A percentile compares a stretch with the other conserved stretches of the same genome.
Conservation (phyloP, 2,888 invertebrate genomes). For the Siphlonurus alternatus region DNA sequence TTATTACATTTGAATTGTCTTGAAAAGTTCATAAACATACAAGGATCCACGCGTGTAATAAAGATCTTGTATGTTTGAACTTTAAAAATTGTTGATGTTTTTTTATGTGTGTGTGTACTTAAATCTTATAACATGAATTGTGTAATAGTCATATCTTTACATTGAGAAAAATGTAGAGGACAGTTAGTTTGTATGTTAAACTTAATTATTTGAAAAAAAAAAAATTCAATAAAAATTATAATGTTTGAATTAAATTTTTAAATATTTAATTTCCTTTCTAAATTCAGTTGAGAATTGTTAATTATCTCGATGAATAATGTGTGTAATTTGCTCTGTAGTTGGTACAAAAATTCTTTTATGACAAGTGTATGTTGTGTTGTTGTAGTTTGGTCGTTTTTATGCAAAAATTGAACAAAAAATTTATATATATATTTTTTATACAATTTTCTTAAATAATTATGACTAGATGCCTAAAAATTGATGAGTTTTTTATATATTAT, state of each 20-base stretch:
- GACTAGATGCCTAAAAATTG: background rate
- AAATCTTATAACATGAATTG: background rate
- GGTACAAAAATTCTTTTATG: background rate
- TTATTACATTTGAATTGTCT: background rate
- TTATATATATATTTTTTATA: background rate
- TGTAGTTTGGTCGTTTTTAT: background rate
- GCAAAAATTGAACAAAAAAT: background rate
- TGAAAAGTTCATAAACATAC: background rate
- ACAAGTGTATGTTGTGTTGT: background rate
- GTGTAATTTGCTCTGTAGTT: background rate
- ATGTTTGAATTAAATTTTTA: too few species aligned
- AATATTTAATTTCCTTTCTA: too few species aligned
- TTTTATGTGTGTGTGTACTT: background rate
- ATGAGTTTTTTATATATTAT: background rate
- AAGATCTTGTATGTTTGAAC: constrained; percentile 1
- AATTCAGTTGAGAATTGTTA: too few species aligned
- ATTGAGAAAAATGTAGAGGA: background rate
- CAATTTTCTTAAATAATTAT: background rate
- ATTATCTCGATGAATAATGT: background rate
- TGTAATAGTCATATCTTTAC: background rate
- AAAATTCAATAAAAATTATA: background rate
- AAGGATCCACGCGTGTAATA: background rate
- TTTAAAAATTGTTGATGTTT: background rate
- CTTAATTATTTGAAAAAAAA: background rate
- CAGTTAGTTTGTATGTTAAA: background rate